These are phyloP conservation scores for Drosophila putrida DNA, from an alignment of 2,888 invertebrate genomes.

Conservation along the genomic window DNA sequence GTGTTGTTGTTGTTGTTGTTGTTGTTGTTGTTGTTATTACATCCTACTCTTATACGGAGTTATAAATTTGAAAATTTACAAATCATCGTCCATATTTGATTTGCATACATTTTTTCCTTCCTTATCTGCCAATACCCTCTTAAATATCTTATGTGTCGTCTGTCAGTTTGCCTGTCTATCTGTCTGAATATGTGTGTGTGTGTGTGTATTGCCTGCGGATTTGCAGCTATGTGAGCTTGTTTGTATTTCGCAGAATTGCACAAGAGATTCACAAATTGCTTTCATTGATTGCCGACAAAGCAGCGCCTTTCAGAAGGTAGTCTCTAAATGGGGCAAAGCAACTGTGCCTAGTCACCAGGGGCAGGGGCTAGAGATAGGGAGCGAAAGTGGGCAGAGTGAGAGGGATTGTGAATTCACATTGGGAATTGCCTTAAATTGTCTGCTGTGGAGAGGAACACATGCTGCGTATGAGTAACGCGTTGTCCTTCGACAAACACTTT, in stretches of 20 bases:
- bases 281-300: conserved; percentile 75
- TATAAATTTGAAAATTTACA: conserved; percentile 78
- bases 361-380: background rate
- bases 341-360: background rate
- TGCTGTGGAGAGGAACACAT: conserved; percentile 14
- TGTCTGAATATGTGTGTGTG: background rate
- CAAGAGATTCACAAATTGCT: conserved; percentile 76
- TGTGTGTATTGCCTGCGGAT: conserved; percentile 48
- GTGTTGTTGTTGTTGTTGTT: conserved; percentile 29
- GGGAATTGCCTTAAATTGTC: conserved; percentile 60
- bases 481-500: conserved; percentile 36
- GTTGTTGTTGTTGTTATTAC: conserved; percentile 22
- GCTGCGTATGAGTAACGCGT: conserved; percentile 65
- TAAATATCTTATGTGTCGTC: conserved; percentile 11
- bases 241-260: conserved; percentile 67
- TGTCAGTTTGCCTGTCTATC: background rate
- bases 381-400: background rate
- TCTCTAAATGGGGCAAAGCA: conserved; percentile 25
- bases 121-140: conserved; percentile 48
- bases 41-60: conserved; percentile 11
- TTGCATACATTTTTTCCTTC: conserved; percentile 65
- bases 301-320: conserved; percentile 24
- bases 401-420: conserved; percentile 15
- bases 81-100: conserved; percentile 78
- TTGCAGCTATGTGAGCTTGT: conserved; percentile 53